Conservation (phyloP, 2,113 vertebrate species). For the Helogale parvula region DNA sequence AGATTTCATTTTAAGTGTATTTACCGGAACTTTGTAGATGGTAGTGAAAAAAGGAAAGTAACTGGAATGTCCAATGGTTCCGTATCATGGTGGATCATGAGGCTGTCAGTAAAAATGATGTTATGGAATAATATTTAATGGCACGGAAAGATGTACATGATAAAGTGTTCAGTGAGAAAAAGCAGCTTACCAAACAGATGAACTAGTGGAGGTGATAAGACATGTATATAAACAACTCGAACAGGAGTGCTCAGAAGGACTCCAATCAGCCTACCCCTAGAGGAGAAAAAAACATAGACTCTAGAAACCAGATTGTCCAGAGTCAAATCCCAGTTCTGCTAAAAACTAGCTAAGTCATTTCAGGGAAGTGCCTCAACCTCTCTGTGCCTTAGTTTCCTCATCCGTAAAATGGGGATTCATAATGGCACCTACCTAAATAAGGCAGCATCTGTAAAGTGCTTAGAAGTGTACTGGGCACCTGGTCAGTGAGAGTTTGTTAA, state of each 20-base stretch:
- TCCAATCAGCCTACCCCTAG: background rate
- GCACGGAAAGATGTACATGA: conserved; percentile 33
- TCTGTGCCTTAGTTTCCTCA: background rate
- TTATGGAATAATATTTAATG: conserved; percentile 46
- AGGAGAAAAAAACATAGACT: too few relatives aligned
- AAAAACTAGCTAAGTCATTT: background rate
- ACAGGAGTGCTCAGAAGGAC: background rate
- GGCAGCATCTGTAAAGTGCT: background rate
- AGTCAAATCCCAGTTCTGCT: background rate
- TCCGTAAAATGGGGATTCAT: background rate
- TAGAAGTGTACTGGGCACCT: background rate
- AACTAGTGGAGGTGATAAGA: background rate
- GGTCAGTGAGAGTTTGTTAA: background rate
- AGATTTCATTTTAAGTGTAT: conserved; percentile 64
- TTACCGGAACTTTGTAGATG: conserved; percentile 63
- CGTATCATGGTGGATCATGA: background rate
- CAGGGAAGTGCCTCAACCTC: background rate
- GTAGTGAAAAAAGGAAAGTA: conserved; percentile 23
- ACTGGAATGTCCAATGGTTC: background rate
- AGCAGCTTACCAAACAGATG: conserved; percentile 22
- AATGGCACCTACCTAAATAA: background rate
- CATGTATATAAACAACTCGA: background rate
- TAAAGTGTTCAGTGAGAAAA: conserved; percentile 31
- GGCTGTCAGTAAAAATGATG: conserved; percentile 54
- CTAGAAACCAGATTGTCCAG: accelerated